Evolutionary conservation across 1,140 invertebrate genomes (phyloP).

Genomic region (Hylaeus volcanicus): DNA sequence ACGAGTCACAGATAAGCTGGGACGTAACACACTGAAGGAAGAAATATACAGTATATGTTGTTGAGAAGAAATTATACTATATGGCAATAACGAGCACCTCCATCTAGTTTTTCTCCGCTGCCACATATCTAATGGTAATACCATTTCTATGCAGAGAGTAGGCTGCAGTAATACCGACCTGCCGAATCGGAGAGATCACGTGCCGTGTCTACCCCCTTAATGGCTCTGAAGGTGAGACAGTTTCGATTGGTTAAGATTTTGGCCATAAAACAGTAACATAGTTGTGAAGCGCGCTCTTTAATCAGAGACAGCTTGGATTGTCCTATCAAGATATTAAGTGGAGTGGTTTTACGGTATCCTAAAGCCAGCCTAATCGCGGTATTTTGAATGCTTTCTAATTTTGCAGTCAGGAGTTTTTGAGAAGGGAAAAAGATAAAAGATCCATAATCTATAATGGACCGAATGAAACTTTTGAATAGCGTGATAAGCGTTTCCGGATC

Average conservation of each 20-base stretch:
- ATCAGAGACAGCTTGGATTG: not conserved
- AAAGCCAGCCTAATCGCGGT: not conserved
- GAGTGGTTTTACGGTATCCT: constrained; percentile 8
- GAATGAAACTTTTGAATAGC: not conserved
- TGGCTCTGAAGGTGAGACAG: not conserved
- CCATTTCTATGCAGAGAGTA: not conserved
- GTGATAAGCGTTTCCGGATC: not conserved
- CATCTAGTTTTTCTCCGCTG: no score
- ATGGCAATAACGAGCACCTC: no score
- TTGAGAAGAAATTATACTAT: no score
- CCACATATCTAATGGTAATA: no score
- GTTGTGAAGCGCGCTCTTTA: not conserved
- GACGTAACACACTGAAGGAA: no score
- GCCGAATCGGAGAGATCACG: no score
- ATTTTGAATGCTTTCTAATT: not conserved
- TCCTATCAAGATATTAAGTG: not conserved
- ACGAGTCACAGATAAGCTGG: no score
- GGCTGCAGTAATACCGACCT: no score
- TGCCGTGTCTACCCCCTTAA: no score
- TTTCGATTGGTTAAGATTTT: not conserved
- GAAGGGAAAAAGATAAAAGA: not conserved
- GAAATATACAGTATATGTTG: no score
- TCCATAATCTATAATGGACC: not conserved
- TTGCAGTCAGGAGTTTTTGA: no score
- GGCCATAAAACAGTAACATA: not conserved